Evolutionary conservation across 2,113 vertebrate species (phyloP), one percentile per base, ranked within the genome.

Genomic region (Pluvianellus socialis): DNA sequence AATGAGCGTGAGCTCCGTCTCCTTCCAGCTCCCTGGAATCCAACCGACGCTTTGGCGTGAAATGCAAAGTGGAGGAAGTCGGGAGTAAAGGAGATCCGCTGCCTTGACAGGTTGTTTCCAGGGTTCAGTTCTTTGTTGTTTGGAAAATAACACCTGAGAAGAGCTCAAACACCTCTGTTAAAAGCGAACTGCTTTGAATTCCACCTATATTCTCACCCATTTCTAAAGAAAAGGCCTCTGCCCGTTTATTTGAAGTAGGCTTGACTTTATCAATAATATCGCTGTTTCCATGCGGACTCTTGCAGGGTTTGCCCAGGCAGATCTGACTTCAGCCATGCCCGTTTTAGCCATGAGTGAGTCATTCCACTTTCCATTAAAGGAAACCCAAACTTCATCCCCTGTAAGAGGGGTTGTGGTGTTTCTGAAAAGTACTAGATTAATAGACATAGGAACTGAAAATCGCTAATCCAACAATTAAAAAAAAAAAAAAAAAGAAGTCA

Each of bases 161-260:
- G 26, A 79, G 45, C 38, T 75, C 79, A 19, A 9, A 35, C 0
- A 0, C 32, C 26, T 62, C 59, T 71, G 35, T 58, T 73, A 40
- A 59, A 86, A 56, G n/a, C 10, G 6, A 5, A 1, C 8, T 66
- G 45, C 45, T 88, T 85, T 85, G 59, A 68, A 62, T 66, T 52
- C 30, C 12, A 33, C 55, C 28, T 15, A 0, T 38, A 52, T 23
- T 23, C 14, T 52, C 0, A 0, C 23, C 9, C 2, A 0, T 74
- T 88, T 81, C 30, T 50, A 5, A 17, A 50, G 42, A 19, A 59
- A 68, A 52, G 23, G 12, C 32, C 16, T 76, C 33, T n/a, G 16
- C 0, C 0, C 28, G 33, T 19, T 59, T 4, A 1, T 47, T 67
- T 45, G 35, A 26, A 44, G 52, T 21, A 50, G 38, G 27, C 21